phyloP scores from a whole-genome alignment of 2,797 vertebrate genomes.

The Muscicapa striata region DNA sequence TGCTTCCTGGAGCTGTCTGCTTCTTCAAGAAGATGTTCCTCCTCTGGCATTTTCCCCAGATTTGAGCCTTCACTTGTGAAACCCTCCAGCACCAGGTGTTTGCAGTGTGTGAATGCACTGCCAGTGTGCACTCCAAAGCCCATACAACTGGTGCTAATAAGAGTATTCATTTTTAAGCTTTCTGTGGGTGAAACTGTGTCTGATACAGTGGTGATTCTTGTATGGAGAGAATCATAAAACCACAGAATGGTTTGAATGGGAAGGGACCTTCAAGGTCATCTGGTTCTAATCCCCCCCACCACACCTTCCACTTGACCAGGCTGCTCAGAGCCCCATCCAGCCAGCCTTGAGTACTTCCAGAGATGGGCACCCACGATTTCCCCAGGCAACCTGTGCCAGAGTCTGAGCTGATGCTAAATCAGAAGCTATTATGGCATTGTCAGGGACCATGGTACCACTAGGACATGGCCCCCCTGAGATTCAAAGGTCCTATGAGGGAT shows the following conservation, averaged over 20 bases:
- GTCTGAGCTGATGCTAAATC: not conserved
- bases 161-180: not conserved
- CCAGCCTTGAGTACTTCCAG: not conserved
- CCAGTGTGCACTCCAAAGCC: not conserved
- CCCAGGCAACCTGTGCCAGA: not conserved
- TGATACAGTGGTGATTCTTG: not conserved
- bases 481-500: not conserved
- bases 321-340: not conserved
- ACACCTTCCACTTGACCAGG: not conserved
- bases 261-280: not conserved
- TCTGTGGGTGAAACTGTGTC: not conserved
- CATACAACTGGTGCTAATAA: fast-evolving
- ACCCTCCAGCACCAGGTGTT: not conserved
- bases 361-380: not conserved
- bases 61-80: not conserved
- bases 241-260: not conserved
- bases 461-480: not conserved
- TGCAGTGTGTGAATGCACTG: not conserved
- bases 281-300: not conserved
- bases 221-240: not conserved
- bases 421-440: not conserved
- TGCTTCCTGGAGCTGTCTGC: not conserved
- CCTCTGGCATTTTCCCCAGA: not conserved
- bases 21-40: not conserved
- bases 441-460: not conserved